Evolutionary conservation across 2,113 vertebrate genomes (phyloP).

Genomic region (Clarias macrocephalus): DNA sequence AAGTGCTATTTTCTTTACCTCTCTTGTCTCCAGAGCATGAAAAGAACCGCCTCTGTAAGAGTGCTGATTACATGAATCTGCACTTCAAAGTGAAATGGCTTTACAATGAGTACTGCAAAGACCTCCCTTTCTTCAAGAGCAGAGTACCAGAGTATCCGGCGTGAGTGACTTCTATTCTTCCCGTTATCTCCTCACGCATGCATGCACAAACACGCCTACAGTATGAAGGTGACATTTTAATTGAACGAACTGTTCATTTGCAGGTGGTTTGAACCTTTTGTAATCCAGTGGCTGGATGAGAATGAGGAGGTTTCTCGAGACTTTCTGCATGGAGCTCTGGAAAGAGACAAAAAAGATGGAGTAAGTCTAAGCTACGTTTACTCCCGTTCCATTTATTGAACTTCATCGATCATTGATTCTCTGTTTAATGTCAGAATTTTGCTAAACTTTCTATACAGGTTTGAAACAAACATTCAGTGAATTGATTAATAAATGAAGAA

Average conservation of each 20-base stretch:
- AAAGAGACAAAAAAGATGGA: slow-evolving; percentile 98
- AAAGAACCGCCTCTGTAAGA: slow-evolving; percentile 96
- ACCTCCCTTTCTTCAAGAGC: slow-evolving; percentile 93
- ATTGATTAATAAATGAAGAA: neutral
- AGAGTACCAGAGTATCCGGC: slow-evolving; percentile 93
- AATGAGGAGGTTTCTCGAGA: slow-evolving; percentile 97
- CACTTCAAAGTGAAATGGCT: slow-evolving; percentile 99
- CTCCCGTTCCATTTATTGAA: neutral
- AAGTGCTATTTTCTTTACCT: slow-evolving; percentile 40
- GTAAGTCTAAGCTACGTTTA: slow-evolving; percentile 68
- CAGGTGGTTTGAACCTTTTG: slow-evolving; percentile 98
- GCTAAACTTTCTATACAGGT: neutral
- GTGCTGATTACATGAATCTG: slow-evolving; percentile 98
- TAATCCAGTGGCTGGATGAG: slow-evolving; percentile 98
- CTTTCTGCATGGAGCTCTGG: slow-evolving; percentile 92
- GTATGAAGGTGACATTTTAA: neutral
- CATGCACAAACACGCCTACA: neutral
- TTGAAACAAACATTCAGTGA: neutral
- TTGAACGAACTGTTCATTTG: slow-evolving; percentile 24
- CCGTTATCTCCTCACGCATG: neutral
- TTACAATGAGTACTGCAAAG: slow-evolving; percentile 96
- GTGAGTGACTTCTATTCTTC: slow-evolving; percentile 75
- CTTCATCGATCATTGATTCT: neutral
- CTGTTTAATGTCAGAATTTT: neutral
- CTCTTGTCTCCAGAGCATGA: slow-evolving; percentile 81